phyloP scores from a whole-genome alignment of 2,888 invertebrate genomes.

The Sericinus montela region DNA sequence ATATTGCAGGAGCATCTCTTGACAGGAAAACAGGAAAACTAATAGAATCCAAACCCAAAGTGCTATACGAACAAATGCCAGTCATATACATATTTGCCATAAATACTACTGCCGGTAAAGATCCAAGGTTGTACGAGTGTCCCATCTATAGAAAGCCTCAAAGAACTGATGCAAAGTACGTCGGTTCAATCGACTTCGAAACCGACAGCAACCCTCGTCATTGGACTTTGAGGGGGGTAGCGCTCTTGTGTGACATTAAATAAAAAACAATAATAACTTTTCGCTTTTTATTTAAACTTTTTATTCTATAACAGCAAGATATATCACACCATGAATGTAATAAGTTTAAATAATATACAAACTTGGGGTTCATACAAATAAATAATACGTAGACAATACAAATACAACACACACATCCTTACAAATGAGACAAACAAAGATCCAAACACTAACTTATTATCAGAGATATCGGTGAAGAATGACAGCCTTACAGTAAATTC shows the following conservation, averaged over 20 bases:
- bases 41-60: constrained; percentile 95
- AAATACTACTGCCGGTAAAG: constrained; percentile 95
- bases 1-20: constrained; percentile 84
- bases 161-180: constrained; percentile 96
- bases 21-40: constrained; percentile 93
- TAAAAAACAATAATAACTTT: constrained; percentile 49
- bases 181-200: constrained; percentile 96
- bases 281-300: not conserved
- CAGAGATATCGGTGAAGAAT: too few species aligned
- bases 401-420: too few species aligned
- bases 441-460: too few species aligned
- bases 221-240: constrained; percentile 98
- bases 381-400: not conserved
- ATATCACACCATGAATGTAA: not conserved
- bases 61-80: constrained; percentile 96
- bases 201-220: constrained; percentile 95
- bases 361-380: not conserved
- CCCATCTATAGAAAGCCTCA: constrained; percentile 98
- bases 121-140: constrained; percentile 95
- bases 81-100: constrained; percentile 97
- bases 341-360: not conserved
- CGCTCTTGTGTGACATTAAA: constrained; percentile 96
- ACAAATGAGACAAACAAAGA: too few species aligned
- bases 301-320: not conserved
- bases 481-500: constrained; percentile 69